These are phyloP conservation scores for Pandion haliaetus DNA, from an alignment of 2,113 vertebrate species.

Conservation along the genomic window DNA sequence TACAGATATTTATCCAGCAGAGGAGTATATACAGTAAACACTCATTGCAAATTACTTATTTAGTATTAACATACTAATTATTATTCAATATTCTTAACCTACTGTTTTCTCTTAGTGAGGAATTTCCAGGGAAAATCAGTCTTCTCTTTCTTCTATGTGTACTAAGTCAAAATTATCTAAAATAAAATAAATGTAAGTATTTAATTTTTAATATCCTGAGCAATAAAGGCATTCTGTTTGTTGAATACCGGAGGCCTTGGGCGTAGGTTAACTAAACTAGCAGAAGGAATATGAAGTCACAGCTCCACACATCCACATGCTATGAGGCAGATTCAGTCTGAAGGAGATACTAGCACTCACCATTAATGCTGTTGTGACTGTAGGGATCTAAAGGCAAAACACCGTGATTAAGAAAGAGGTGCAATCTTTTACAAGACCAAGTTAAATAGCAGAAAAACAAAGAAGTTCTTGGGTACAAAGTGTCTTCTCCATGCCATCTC, in stretches of 20 bases:
- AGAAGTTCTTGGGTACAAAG: not conserved
- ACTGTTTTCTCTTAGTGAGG: not conserved
- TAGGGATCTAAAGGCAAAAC: not conserved
- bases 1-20: not conserved
- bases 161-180: not conserved
- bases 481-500: not conserved
- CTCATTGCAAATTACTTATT: not conserved
- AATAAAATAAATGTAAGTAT: not conserved
- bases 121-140: not conserved
- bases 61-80: not conserved
- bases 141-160: not conserved
- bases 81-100: not conserved
- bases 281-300: not conserved
- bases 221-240: not conserved
- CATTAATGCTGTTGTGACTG: not conserved
- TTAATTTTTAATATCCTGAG: not conserved
- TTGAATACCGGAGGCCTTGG: not conserved
- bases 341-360: not conserved
- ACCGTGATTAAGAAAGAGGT: not conserved
- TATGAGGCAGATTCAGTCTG: not conserved
- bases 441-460: not conserved
- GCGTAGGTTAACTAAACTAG: not conserved
- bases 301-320: not conserved
- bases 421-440: not conserved
- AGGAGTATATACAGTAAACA: not conserved